phyloP scores from a whole-genome alignment of 2,888 invertebrate genomes.

The Blastobasis adustella region DNA sequence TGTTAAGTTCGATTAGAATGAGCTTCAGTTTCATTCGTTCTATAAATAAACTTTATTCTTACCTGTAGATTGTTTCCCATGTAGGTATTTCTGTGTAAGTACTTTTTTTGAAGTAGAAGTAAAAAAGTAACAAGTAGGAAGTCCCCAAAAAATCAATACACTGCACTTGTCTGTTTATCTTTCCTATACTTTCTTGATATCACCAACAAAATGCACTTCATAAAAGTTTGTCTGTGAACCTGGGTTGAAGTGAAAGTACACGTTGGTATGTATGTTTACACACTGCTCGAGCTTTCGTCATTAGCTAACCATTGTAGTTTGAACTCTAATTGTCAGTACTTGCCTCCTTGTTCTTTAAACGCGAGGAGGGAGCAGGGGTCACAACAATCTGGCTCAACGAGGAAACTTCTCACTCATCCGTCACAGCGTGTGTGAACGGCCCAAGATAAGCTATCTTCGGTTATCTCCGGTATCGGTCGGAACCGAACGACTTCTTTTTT shows the following conservation, averaged over 20 bases:
- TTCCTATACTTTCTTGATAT: no score
- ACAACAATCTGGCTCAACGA: conserved; percentile 12
- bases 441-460: conserved; percentile 1
- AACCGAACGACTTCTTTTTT: conserved; percentile 11
- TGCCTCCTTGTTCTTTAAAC: conserved; percentile 4
- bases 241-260: conserved; percentile 1
- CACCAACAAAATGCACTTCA: no score
- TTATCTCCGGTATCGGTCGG: conserved; percentile 21
- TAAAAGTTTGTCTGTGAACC: neutral
- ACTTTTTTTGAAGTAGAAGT: no score
- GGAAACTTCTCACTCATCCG: conserved; percentile 3
- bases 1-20: no score
- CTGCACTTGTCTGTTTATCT: no score
- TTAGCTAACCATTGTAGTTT: conserved; percentile 20
- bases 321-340: conserved; percentile 12
- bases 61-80: no score
- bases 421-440: conserved; percentile 12
- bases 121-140: no score
- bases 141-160: no score
- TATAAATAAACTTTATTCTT: no score
- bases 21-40: no score
- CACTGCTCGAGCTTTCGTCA: conserved; percentile 34
- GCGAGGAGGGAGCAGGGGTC: conserved; percentile 7
- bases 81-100: no score
- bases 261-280: conserved; percentile 24